Evolutionary conservation across 2,113 vertebrate species (phyloP).

Genomic region (Cryptomyrus ogoouensis): DNA sequence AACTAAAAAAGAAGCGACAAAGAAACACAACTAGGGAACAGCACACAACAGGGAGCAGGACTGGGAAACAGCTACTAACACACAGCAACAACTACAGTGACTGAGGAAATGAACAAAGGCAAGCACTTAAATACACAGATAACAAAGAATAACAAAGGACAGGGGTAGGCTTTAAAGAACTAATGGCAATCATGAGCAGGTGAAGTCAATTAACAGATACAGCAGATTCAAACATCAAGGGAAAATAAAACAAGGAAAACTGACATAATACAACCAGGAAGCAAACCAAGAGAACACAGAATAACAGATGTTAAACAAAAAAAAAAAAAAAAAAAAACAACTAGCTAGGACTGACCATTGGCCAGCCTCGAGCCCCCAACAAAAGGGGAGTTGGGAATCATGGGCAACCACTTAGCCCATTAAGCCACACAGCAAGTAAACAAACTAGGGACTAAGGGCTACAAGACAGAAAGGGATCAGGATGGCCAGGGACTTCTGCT

Average conservation of each 20-base stretch:
- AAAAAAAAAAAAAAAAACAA: background rate
- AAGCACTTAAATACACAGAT: background rate
- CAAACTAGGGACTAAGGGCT: background rate
- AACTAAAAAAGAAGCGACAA: too few species aligned
- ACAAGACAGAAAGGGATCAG: background rate
- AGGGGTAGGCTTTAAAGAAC: too few species aligned
- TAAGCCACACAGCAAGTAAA: background rate
- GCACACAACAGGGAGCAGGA: background rate
- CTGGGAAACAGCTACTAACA: background rate
- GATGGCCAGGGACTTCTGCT: background rate
- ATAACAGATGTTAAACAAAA: background rate
- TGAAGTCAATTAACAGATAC: background rate
- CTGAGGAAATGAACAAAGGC: background rate
- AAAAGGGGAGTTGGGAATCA: background rate
- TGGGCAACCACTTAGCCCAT: background rate
- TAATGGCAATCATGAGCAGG: too few species aligned
- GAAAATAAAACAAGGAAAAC: background rate
- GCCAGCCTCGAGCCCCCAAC: background rate
- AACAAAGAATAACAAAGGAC: background rate
- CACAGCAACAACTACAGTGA: background rate
- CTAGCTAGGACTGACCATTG: background rate
- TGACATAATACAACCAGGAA: background rate
- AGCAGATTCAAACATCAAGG: background rate
- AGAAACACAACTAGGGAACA: too few species aligned
- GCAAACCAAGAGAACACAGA: background rate